Evolutionary conservation across 1,140 invertebrate genomes (phyloP).

Genomic region (Bombus balteatus): DNA sequence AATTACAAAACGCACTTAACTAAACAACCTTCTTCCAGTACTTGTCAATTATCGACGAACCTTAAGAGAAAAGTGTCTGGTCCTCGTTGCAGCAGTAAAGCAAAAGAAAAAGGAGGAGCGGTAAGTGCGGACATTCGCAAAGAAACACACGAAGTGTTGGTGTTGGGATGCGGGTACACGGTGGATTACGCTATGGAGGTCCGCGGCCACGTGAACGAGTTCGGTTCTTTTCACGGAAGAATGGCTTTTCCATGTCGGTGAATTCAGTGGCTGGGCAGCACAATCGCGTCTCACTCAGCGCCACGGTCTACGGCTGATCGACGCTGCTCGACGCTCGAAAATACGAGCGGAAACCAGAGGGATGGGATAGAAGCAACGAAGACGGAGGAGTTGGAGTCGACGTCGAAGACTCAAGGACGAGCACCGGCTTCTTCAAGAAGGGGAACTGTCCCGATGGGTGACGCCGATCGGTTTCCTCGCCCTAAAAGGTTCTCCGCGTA

Average conservation of each 20-base stretch:
- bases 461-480: conserved; percentile 35
- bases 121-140: conserved; percentile 37
- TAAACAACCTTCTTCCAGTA: no score
- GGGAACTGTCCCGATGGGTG: conserved; percentile 19
- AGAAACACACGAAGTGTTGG: conserved; percentile 9
- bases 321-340: conserved; percentile 33
- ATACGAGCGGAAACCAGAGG: conserved; percentile 21
- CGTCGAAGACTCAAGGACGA: conserved; percentile 44
- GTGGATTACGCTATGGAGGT: conserved; percentile 25
- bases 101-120: no score
- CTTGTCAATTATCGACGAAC: neutral
- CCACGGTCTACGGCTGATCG: conserved; percentile 22
- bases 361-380: neutral
- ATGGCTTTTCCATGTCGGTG: conserved; percentile 79
- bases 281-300: conserved; percentile 47
- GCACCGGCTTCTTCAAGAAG: neutral
- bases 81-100: neutral
- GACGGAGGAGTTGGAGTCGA: neutral
- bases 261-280: conserved; percentile 64
- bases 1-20: neutral
- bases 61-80: neutral
- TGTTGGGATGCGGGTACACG: conserved; percentile 31
- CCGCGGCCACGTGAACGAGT: conserved; percentile 47
- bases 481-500: conserved; percentile 52
- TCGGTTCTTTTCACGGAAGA: conserved; percentile 72